These are phyloP conservation scores for Cartodere bifasciata DNA, from an alignment of 2,888 invertebrate species.

Conservation along the genomic window DNA sequence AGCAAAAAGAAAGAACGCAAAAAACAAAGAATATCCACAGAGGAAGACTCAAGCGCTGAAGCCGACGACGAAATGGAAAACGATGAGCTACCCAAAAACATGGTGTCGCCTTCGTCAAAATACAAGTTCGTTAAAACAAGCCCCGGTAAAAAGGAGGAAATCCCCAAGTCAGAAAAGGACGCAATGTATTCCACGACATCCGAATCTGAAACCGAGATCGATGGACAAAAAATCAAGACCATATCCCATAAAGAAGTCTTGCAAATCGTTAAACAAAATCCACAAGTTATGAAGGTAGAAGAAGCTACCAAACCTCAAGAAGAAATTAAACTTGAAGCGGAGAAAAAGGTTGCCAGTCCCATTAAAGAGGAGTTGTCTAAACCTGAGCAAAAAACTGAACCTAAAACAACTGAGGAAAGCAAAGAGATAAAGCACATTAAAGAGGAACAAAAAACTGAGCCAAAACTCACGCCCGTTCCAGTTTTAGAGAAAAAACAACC, in stretches of 20 bases:
- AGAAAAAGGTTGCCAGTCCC: slow-evolving; percentile 8
- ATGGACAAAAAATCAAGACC: slow-evolving; percentile 35
- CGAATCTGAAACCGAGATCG: slow-evolving; percentile 36
- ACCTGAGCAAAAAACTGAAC: slow-evolving; percentile 23
- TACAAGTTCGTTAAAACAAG: slow-evolving; percentile 24
- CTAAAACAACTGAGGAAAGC: slow-evolving; percentile 38
- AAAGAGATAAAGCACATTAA: no score
- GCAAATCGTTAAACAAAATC: slow-evolving; percentile 22
- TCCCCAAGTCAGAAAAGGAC: slow-evolving; percentile 37
- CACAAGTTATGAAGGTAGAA: slow-evolving; percentile 14
- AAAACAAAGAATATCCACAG: slow-evolving; percentile 38
- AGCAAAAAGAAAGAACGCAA: slow-evolving; percentile 20
- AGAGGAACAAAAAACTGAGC: no score
- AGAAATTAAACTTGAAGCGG: slow-evolving; percentile 4
- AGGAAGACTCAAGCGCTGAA: slow-evolving; percentile 51
- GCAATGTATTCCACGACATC: slow-evolving; percentile 30
- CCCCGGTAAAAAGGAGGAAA: slow-evolving; percentile 36
- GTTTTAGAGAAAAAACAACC: no score
- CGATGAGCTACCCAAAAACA: slow-evolving; percentile 40
- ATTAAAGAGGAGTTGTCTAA: no score
- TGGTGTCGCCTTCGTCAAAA: slow-evolving; percentile 33
- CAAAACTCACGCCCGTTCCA: no score
- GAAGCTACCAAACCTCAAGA: slow-evolving; percentile 6
- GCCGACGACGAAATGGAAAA: slow-evolving; percentile 57
- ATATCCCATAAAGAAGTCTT: slow-evolving; percentile 33